These are phyloP conservation scores for Dromas ardeola DNA, from an alignment of 2,113 vertebrate genomes.

Conservation along the genomic window DNA sequence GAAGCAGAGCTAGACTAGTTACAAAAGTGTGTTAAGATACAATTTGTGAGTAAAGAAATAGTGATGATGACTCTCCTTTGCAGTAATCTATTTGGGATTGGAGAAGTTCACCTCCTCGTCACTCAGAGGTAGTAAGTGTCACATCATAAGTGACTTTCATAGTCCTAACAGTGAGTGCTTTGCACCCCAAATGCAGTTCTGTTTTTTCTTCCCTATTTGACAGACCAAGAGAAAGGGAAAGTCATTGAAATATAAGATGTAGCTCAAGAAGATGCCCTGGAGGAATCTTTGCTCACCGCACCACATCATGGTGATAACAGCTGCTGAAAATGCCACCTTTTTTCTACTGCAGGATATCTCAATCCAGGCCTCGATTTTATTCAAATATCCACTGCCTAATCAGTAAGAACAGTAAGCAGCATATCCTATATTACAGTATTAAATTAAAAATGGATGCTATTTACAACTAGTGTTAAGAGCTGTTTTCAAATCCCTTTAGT, in stretches of 20 bases:
- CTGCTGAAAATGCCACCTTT: neutral
- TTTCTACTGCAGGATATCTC: neutral
- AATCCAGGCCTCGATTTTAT: neutral
- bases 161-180: neutral
- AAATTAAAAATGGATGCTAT: neutral
- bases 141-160: neutral
- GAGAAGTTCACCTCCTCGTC: neutral
- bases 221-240: neutral
- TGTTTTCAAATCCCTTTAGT: conserved; percentile 2
- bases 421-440: neutral
- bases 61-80: neutral
- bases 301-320: neutral
- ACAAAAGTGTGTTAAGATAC: neutral
- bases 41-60: neutral
- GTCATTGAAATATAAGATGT: neutral
- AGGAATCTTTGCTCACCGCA: neutral
- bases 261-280: neutral
- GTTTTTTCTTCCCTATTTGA: neutral
- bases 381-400: neutral
- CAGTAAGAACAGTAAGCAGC: neutral
- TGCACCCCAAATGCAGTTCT: neutral
- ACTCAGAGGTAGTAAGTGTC: neutral
- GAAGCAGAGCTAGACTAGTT: neutral
- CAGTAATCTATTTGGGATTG: neutral
- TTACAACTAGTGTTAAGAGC: neutral